Evolutionary conservation across 1,140 invertebrate genomes (phyloP).

Genomic region (Orius laevigatus): DNA sequence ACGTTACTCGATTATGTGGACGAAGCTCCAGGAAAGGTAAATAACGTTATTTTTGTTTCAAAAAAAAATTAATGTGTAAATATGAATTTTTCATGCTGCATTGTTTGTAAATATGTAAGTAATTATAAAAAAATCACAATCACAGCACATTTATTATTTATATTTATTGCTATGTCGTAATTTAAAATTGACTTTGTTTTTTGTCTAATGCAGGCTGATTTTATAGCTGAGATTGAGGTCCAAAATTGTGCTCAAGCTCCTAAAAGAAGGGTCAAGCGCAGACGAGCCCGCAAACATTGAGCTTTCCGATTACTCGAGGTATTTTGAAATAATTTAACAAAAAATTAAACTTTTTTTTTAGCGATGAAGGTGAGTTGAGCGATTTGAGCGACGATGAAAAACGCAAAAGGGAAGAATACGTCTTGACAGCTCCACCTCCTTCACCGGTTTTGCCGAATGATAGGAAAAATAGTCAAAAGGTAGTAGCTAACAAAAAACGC

Average conservation of each 20-base stretch:
- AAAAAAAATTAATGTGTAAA: neutral
- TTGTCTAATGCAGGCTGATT: neutral
- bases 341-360: conserved; percentile 24
- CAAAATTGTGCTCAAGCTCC: conserved; percentile 60
- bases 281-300: conserved; percentile 73
- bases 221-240: conserved; percentile 37
- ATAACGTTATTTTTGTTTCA: conserved; percentile 1
- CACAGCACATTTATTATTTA: neutral
- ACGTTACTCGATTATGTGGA: conserved; percentile 81
- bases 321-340: conserved; percentile 14
- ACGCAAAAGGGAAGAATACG: conserved; percentile 16
- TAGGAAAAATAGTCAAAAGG: conserved; percentile 13
- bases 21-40: conserved; percentile 67
- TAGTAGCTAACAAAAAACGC: conserved; percentile 10
- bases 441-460: conserved; percentile 29
- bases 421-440: conserved; percentile 34
- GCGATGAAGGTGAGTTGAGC: conserved; percentile 61
- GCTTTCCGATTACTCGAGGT: conserved; percentile 74
- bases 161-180: neutral
- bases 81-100: neutral
- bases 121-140: neutral
- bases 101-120: neutral
- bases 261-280: conserved; percentile 69
- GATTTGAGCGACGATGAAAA: conserved; percentile 37
- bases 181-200: conserved; percentile 3